Evolutionary conservation across 1,140 invertebrate genomes (phyloP).

Genomic region (Drosophila eugracilis): DNA sequence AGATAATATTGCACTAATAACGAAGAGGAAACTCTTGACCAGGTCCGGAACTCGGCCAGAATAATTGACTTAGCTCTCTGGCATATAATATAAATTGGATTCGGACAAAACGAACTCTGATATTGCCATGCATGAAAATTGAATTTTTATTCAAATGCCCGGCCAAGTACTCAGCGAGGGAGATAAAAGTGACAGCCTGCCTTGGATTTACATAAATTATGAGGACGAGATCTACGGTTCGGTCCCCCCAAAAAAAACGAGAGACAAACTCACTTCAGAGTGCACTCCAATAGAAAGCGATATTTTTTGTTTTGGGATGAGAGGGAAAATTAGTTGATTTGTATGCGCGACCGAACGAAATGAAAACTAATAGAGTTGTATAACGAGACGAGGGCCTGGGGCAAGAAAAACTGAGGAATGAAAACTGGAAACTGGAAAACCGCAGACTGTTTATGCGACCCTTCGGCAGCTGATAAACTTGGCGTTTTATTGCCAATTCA

Average conservation of each 20-base stretch:
- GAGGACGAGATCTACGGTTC: constrained; percentile 40
- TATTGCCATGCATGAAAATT: constrained; percentile 68
- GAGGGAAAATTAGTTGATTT: constrained; percentile 72
- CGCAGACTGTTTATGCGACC: constrained; percentile 29
- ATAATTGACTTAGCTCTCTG: constrained; percentile 65
- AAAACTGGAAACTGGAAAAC: too few species aligned
- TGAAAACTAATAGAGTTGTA: constrained; percentile 79
- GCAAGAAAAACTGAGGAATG: constrained; percentile 58
- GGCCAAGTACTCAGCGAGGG: constrained; percentile 21
- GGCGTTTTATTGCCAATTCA: constrained; percentile 75
- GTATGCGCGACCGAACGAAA: constrained; percentile 62
- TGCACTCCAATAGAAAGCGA: constrained; percentile 19
- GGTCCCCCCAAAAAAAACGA: too few species aligned
- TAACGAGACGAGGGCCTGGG: constrained; percentile 53
- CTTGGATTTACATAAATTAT: constrained; percentile 76
- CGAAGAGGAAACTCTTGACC: constrained; percentile 38
- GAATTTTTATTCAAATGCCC: constrained; percentile 75
- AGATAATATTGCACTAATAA: constrained; percentile 67
- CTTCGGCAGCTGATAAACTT: constrained; percentile 76
- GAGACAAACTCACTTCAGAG: constrained; percentile 18
- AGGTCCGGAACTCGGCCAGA: constrained; percentile 22
- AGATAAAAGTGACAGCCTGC: constrained; percentile 49
- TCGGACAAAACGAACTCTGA: constrained; percentile 31
- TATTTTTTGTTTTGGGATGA: constrained; percentile 9
- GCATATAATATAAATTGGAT: constrained; percentile 45